Conservation (phyloP, 2,113 vertebrate genomes). For the Pycnonotus jocosus region DNA sequence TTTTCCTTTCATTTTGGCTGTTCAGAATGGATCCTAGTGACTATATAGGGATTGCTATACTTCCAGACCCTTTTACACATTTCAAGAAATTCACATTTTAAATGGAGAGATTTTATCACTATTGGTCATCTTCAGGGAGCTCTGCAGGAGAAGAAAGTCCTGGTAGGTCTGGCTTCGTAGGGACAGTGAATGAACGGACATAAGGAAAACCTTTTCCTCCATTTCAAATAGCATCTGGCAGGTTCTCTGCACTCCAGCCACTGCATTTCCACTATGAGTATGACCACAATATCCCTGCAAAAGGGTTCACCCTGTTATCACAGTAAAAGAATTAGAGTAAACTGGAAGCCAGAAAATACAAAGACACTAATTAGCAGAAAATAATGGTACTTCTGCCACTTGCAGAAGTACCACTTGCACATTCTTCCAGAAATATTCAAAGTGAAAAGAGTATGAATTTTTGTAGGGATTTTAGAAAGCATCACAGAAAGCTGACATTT, state of each 20-base stretch:
- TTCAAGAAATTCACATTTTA: not conserved
- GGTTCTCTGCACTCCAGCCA: not conserved
- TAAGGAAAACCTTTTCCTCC: rapidly evolving
- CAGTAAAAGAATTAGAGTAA: not conserved
- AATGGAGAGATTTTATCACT: not conserved
- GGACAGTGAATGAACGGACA: not conserved
- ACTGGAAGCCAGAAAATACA: not conserved
- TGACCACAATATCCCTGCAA: not conserved
- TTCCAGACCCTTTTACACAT: not conserved
- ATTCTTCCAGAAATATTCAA: not conserved
- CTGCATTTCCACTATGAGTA: not conserved
- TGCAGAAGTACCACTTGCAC: too few species aligned
- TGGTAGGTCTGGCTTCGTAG: not conserved
- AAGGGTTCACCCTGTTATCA: not conserved
- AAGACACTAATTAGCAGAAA: not conserved
- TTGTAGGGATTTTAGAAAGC: not conserved
- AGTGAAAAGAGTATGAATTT: not conserved
- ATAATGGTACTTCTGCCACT: not conserved
- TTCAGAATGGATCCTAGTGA: not conserved
- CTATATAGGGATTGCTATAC: not conserved
- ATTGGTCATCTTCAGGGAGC: rapidly evolving
- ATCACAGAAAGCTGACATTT: not conserved
- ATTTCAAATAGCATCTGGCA: not conserved
- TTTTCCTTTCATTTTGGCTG: not conserved
- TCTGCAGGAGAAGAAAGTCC: not conserved